Evolutionary conservation across 2,797 vertebrate genomes (phyloP).

Genomic region (Remorina albescens): DNA sequence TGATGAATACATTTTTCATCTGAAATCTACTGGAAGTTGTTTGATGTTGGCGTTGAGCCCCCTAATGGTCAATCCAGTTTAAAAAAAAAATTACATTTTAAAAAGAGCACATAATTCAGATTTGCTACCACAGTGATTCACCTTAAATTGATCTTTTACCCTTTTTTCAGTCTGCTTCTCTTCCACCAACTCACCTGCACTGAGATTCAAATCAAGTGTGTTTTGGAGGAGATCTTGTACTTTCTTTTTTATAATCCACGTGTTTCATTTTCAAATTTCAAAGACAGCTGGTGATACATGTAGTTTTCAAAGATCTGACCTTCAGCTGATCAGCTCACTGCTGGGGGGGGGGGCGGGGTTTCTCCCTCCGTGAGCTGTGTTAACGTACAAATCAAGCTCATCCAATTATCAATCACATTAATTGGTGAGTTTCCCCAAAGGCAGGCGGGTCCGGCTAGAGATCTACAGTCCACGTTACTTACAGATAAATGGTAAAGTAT

Average conservation of each 20-base stretch:
- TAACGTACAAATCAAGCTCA: conserved; percentile 15
- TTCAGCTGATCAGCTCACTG: fast-evolving
- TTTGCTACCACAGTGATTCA: too few relatives aligned
- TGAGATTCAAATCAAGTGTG: not conserved
- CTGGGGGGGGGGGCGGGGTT: conserved; percentile 26
- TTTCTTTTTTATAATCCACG: too few relatives aligned
- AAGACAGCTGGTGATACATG: not conserved
- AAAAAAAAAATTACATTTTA: too few relatives aligned
- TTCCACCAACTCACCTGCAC: too few relatives aligned
- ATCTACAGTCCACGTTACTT: fast-evolving
- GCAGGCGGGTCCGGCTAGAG: not conserved
- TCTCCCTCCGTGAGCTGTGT: not conserved
- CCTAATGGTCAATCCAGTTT: too few relatives aligned
- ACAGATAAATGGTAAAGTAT: conserved; percentile 41
- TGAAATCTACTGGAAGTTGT: too few relatives aligned
- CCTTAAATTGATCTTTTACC: too few relatives aligned
- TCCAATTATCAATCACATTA: conserved; percentile 23
- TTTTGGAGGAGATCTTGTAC: not conserved
- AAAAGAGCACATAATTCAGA: too few relatives aligned
- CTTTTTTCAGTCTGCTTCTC: too few relatives aligned
- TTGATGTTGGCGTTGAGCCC: too few relatives aligned
- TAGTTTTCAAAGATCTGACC: not conserved
- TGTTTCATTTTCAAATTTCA: too few relatives aligned
- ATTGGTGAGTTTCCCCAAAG: conserved; percentile 22
- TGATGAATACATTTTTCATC: too few relatives aligned